Evolutionary conservation across 2,888 invertebrate species (phyloP).

Genomic region (Arge pagana): DNA sequence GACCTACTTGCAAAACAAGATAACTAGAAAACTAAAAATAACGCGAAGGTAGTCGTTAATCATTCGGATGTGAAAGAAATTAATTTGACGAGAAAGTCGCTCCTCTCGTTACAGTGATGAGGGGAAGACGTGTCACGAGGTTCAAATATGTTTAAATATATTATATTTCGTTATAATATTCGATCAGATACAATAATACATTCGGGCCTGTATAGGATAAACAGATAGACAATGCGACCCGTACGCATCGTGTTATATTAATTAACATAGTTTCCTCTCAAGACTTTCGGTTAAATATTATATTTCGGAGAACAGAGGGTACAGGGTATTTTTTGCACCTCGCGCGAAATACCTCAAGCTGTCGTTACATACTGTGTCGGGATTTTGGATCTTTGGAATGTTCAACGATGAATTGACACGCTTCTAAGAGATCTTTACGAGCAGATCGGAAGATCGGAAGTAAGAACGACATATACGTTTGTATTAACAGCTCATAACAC

Average conservation of each 20-base stretch:
- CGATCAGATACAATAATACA: conserved; percentile 54
- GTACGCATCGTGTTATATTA: conserved; percentile 46
- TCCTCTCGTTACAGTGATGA: neutral
- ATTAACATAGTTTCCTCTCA: conserved; percentile 44
- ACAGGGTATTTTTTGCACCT: conserved; percentile 5
- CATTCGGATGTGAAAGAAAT: neutral
- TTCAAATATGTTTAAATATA: conserved; percentile 34
- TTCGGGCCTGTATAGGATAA: conserved; percentile 53
- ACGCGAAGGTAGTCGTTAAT: neutral
- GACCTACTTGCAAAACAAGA: too few species aligned
- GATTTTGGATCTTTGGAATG: neutral
- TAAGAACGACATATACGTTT: neutral
- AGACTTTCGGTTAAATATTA: conserved; percentile 51
- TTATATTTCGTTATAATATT: conserved; percentile 48
- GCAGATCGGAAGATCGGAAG: conserved; percentile 4
- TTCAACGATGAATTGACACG: neutral
- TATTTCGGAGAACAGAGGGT: conserved; percentile 39
- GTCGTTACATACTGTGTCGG: neutral
- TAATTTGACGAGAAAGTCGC: neutral
- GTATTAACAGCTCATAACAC: conserved; percentile 6
- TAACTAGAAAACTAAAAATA: neutral
- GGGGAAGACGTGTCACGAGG: neutral
- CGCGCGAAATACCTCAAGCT: conserved; percentile 8
- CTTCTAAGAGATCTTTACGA: neutral
- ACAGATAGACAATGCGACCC: conserved; percentile 51